Conservation (phyloP, 2,888 invertebrate species). For the Eilema depressum region DNA sequence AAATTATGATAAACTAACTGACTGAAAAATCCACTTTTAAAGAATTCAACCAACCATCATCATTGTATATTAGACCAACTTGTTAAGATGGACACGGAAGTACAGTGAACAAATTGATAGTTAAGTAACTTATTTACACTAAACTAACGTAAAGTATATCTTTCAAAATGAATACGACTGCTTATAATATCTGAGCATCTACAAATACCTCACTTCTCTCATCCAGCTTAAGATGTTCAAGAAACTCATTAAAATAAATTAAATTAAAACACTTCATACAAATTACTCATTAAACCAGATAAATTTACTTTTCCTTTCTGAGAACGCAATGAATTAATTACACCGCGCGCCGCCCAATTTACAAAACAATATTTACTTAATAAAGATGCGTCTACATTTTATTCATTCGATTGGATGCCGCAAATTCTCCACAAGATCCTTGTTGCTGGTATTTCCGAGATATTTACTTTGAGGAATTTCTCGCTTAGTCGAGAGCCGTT, state of each 20-base stretch:
- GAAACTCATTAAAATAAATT: constrained; percentile 1
- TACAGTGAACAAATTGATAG: neutral
- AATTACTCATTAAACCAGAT: constrained; percentile 9
- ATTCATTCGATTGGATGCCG: constrained; percentile 39
- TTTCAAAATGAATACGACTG: neutral
- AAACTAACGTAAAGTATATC: neutral
- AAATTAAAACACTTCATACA: constrained; percentile 4
- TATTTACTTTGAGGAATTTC: constrained; percentile 46
- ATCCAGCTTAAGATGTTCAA: neutral
- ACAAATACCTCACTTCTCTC: neutral
- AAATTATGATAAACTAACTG: neutral
- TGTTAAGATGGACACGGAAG: neutral
- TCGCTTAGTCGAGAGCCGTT: constrained; percentile 26
- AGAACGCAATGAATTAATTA: constrained; percentile 34
- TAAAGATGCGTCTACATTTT: constrained; percentile 34
- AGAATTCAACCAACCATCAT: no score
- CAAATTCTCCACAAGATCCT: constrained; percentile 26
- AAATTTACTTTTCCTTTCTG: constrained; percentile 7
- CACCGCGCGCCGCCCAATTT: constrained; percentile 21
- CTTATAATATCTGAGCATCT: neutral
- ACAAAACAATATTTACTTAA: constrained; percentile 39
- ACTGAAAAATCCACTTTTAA: no score
- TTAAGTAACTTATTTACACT: no score
- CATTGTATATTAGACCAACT: no score
- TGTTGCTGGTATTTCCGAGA: constrained; percentile 31